Evolutionary conservation across 2,113 vertebrate genomes (phyloP).

Genomic region (Plecotus auritus): DNA sequence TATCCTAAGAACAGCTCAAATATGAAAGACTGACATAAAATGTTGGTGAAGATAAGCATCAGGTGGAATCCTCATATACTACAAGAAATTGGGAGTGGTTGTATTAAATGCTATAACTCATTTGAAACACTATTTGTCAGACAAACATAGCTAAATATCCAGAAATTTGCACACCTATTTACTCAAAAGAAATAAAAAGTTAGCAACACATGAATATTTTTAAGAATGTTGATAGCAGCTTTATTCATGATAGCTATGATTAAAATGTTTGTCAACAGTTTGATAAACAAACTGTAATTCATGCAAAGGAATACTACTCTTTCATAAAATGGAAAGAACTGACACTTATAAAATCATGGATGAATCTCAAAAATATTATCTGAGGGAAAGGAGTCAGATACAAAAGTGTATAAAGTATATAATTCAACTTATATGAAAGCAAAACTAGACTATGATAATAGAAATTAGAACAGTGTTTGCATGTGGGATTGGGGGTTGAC

Average conservation of each 20-base stretch:
- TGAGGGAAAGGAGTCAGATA: not conserved
- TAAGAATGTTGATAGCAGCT: not conserved
- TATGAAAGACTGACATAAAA: not conserved
- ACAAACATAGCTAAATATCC: not conserved
- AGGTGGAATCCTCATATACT: not conserved
- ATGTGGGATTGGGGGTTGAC: not conserved
- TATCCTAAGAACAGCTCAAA: not conserved
- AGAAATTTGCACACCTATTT: not conserved
- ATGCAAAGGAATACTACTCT: not conserved
- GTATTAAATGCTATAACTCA: not conserved
- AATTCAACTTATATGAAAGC: not conserved
- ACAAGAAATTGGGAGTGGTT: not conserved
- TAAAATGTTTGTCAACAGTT: not conserved
- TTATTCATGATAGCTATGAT: not conserved
- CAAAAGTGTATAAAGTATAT: not conserved
- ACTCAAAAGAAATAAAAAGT: not conserved
- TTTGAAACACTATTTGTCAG: not conserved
- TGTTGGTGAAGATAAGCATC: accelerated
- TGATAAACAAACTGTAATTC: not conserved
- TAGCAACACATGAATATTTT: not conserved
- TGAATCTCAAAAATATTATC: not conserved
- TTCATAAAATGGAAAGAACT: not conserved
- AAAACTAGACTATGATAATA: not conserved
- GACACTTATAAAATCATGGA: not conserved
- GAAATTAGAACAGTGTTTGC: not conserved